Percentiles rank a stretch among this genome's conserved stretches.
These are phyloP conservation scores for Hydrophis major DNA, from an alignment of 2,797 vertebrate species.

Conservation along the genomic window DNA sequence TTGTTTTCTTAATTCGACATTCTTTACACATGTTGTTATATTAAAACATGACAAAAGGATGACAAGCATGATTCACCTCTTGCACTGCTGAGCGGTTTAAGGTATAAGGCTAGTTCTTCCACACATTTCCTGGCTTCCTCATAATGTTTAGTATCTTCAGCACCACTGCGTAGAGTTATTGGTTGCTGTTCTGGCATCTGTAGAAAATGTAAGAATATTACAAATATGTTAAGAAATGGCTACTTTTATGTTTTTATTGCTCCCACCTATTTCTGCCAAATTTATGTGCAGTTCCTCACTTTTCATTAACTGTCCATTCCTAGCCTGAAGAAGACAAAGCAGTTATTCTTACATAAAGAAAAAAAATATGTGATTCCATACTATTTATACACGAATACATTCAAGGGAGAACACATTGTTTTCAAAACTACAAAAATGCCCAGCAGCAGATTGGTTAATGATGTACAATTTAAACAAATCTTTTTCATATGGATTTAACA, in stretches of 20 bases:
- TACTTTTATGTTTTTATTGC: slow-evolving; percentile 6
- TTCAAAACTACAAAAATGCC: neutral
- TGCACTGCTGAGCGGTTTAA: slow-evolving; percentile 97
- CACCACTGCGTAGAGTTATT: slow-evolving; percentile 89
- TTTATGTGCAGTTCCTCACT: neutral
- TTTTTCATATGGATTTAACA: neutral
- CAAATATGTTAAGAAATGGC: neutral
- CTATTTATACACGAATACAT: neutral
- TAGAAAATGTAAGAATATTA: slow-evolving; percentile 29
- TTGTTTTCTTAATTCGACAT: neutral
- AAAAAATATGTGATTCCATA: neutral
- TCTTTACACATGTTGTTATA: neutral
- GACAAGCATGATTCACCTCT: slow-evolving; percentile 77
- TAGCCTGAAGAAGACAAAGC: neutral
- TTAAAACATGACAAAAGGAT: neutral
- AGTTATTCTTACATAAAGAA: neutral
- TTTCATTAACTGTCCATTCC: neutral
- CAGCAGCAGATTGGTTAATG: neutral
- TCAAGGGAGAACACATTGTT: neutral
- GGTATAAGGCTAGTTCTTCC: slow-evolving; percentile 96
- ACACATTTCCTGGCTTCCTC: slow-evolving; percentile 97
- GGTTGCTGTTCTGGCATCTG: slow-evolving; percentile 95
- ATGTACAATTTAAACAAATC: neutral
- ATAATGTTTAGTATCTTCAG: slow-evolving; percentile 96
- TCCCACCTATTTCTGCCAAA: neutral